Base-by-base conservation (phyloP, 2,113 vertebrate genomes). In the Podiceps cristatus region DNA sequence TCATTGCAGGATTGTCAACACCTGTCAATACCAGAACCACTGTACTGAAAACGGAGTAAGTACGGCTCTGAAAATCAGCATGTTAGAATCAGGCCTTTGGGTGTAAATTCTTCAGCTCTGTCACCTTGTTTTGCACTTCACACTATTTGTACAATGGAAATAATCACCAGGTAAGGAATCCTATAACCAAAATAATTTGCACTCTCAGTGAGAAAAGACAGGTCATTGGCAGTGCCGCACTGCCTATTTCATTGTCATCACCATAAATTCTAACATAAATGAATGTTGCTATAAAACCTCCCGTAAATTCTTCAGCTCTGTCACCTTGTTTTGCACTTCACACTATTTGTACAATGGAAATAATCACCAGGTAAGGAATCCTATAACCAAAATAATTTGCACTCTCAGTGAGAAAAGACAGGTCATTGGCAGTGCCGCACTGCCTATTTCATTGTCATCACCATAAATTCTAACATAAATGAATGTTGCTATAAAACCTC, bases 161-260 rank as follows among this genome's bases (percentile, higher is more conserved):
- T 37, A 18, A 82, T 58, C 45, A 63, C 31, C 6, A n/a, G 64
- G 17, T 5, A 60, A 79, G 23, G 20, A 75, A 50, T 52, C 47
- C 52, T 93, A 58, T 71, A 69, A 83, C 66, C 84, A 69, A 86
- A 95, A 78, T 83, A 87, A 90, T 87, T 94, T 81, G 53, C 91
- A 92, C 62, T 91, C 80, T 73, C 66, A 62, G 68, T 80, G 60
- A 55, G 49, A 81, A 93, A 72, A 59, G 59, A 33, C n/a, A 88
- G 11, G 2, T 86, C 83, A 91, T 67, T 73, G 31, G 33, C 37
- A 37, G 18, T 76, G 68, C 29, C 75, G 47, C 35, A 53, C 67
- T 86, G 73, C 35, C 84, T 45, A 11, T 37, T 78, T 81, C 50
- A 37, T 67, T 67, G 49, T 56, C 73, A 72, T 64, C 80, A 84